Percentiles rank a stretch among this genome's conserved stretches.
Conservation (phyloP, 2,797 vertebrate species). For the Gorsachius magnificus region DNA sequence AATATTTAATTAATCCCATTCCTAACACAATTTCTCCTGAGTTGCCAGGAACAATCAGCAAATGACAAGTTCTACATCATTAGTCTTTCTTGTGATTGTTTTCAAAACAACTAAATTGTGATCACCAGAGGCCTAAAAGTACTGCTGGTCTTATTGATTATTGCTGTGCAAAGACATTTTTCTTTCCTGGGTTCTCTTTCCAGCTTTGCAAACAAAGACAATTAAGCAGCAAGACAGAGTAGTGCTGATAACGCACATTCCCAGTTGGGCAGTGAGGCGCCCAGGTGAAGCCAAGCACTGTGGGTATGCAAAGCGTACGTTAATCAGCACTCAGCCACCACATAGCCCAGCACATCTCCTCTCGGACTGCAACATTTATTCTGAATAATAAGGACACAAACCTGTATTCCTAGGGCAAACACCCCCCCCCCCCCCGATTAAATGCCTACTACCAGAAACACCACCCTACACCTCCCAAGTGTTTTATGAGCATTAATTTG, state of each 20-base stretch:
- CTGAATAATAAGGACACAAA: neutral
- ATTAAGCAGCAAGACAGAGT: neutral
- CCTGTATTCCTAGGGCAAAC: neutral
- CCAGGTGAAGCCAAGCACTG: neutral
- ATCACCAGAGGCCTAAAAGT: slow-evolving; percentile 38
- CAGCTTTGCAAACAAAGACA: slow-evolving; percentile 22
- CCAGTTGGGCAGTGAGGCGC: neutral
- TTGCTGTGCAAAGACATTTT: slow-evolving; percentile 30
- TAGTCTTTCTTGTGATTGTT: slow-evolving; percentile 12
- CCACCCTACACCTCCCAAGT: neutral
- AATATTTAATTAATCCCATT: slow-evolving; percentile 27
- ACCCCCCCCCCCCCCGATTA: rapidly evolving
- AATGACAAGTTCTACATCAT: slow-evolving; percentile 30
- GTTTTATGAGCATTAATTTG: neutral
- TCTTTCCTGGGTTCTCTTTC: neutral
- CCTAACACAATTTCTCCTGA: neutral
- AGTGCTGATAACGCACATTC: neutral
- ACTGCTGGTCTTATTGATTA: slow-evolving; percentile 41
- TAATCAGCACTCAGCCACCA: neutral
- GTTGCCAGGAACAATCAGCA: neutral
- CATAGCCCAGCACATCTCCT: neutral
- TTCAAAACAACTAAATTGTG: slow-evolving; percentile 40
- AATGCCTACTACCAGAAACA: neutral
- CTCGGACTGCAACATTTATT: neutral
- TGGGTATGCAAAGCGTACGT: neutral